Conservation (phyloP, 2,113 vertebrate genomes). For the Coreoperca whiteheadi region DNA sequence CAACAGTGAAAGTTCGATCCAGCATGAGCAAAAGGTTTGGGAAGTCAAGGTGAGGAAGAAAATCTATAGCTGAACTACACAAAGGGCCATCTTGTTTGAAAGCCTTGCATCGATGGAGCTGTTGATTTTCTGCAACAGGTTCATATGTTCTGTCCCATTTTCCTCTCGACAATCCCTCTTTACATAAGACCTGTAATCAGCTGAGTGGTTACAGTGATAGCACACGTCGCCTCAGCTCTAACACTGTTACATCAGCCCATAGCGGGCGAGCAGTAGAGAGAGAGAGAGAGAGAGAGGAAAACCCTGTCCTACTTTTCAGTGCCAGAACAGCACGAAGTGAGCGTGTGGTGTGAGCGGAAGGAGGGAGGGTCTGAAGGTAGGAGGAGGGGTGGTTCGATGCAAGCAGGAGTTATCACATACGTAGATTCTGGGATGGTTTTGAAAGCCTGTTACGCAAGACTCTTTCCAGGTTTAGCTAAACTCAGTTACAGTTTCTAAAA, state of each 20-base stretch:
- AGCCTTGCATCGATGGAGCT: slow-evolving; percentile 21
- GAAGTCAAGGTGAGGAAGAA: slow-evolving; percentile 19
- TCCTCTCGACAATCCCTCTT: slow-evolving; percentile 78
- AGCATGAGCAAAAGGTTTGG: slow-evolving; percentile 10
- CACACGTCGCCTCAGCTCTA: slow-evolving; percentile 66
- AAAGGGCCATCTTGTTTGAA: slow-evolving; percentile 41
- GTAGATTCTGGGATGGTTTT: slow-evolving; percentile 70
- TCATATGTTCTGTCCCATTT: slow-evolving; percentile 82
- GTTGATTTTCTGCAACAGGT: slow-evolving; percentile 67
- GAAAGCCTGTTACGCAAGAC: slow-evolving; percentile 79
- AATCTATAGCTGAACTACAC: slow-evolving; percentile 11
- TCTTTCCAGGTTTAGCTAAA: slow-evolving; percentile 72
- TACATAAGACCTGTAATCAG: slow-evolving; percentile 86
- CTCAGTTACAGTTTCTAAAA: slow-evolving; percentile 38
- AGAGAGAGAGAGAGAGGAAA: slow-evolving; percentile 71
- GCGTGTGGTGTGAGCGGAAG: slow-evolving; percentile 59
- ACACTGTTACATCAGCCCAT: slow-evolving; percentile 77
- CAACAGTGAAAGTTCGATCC: neutral
- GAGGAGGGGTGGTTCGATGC: neutral
- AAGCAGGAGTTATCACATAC: slow-evolving; percentile 59
- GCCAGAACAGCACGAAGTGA: slow-evolving; percentile 78
- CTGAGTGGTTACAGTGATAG: slow-evolving; percentile 82
- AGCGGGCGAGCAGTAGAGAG: slow-evolving; percentile 44
- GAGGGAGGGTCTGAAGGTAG: slow-evolving; percentile 45
- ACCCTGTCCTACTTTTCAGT: slow-evolving; percentile 80